Percentiles rank a stretch among this genome's conserved stretches.
These are phyloP conservation scores for Pterophyllum scalare DNA, from an alignment of 2,113 vertebrate species.

Conservation along the genomic window DNA sequence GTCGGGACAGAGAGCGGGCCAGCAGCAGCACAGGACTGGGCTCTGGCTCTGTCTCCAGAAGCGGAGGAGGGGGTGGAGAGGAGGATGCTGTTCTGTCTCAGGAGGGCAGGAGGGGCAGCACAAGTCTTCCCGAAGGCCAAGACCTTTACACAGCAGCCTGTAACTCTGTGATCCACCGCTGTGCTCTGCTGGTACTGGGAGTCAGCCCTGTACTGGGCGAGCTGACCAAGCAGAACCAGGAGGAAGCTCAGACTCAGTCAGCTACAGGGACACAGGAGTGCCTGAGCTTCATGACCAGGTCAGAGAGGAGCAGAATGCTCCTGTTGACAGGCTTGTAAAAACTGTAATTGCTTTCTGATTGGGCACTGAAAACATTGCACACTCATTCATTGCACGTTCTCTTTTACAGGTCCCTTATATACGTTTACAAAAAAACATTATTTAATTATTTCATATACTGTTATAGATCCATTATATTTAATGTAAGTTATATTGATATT, in stretches of 20 bases:
- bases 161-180: constrained; percentile 96
- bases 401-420: background rate
- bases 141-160: constrained; percentile 97
- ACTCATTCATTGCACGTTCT: background rate
- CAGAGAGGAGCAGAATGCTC: constrained; percentile 14
- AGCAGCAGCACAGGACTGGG: constrained; percentile 78
- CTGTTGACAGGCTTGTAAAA: background rate
- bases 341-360: background rate
- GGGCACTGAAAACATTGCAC: accelerated
- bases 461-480: no score
- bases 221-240: constrained; percentile 85
- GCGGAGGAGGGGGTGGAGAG: constrained; percentile 64
- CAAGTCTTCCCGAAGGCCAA: constrained; percentile 89
- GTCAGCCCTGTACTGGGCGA: constrained; percentile 91
- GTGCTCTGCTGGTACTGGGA: constrained; percentile 91
- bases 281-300: constrained; percentile 94
- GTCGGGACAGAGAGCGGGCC: constrained; percentile 90
- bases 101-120: constrained; percentile 87
- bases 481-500: no score
- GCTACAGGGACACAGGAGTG: constrained; percentile 83
- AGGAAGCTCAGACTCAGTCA: constrained; percentile 79
- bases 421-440: no score
- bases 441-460: background rate
- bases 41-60: constrained; percentile 79
- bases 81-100: constrained; percentile 85